Conservation (phyloP, 2,797 vertebrate genomes). For the Betta splendens region DNA sequence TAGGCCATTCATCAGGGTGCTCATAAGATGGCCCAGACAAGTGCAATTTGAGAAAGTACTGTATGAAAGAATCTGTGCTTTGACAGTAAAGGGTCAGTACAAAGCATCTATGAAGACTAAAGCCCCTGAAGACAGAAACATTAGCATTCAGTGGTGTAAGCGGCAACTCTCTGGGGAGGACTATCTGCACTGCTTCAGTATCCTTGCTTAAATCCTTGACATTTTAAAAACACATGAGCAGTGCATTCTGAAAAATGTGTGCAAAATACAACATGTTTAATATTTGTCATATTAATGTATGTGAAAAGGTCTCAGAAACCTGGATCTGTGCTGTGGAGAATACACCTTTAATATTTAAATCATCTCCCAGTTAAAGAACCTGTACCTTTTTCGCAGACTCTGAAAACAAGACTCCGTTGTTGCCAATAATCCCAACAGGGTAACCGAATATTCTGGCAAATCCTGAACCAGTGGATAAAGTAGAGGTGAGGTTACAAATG, state of each 20-base stretch:
- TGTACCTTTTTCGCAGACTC: constrained; percentile 97
- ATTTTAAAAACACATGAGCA: constrained; percentile 40
- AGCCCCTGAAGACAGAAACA: constrained; percentile 33
- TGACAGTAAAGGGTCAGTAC: constrained; percentile 38
- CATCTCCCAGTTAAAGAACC: background rate
- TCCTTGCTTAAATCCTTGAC: constrained; percentile 46
- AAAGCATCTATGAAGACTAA: constrained; percentile 27
- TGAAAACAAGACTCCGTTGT: constrained; percentile 98
- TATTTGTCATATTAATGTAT: background rate
- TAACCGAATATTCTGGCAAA: constrained; percentile 98
- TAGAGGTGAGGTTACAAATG: background rate
- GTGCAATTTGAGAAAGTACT: constrained; percentile 45
- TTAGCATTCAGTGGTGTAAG: constrained; percentile 25
- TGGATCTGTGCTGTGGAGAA: background rate
- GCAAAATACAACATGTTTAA: background rate
- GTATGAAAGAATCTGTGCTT: constrained; percentile 19
- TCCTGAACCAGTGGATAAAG: constrained; percentile 73
- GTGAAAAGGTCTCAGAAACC: background rate
- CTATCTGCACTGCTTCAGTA: constrained; percentile 10
- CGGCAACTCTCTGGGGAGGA: constrained; percentile 30
- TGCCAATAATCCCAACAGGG: constrained; percentile 95
- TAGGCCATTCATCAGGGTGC: constrained; percentile 35
- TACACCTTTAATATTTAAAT: background rate
- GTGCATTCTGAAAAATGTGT: constrained; percentile 10
- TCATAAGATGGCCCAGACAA: constrained; percentile 32